Base-by-base conservation (phyloP, 2,888 invertebrate species). In the Phaedon cochleariae region DNA sequence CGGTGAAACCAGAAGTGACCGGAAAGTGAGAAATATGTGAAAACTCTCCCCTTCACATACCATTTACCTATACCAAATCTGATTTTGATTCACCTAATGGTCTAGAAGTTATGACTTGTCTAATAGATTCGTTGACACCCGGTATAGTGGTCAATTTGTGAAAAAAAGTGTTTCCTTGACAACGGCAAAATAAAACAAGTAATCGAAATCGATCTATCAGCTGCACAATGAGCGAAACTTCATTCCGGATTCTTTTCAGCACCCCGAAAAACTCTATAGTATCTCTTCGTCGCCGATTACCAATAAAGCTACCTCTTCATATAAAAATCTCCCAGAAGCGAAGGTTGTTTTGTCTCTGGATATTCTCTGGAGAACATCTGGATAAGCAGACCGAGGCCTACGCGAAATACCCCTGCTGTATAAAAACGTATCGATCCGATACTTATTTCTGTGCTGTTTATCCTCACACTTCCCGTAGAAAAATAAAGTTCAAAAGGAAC, bases 391-490 rank as follows among this genome's bases (percentile, higher is more conserved):
- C 48, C 62, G 22, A 58, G 48, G 57, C 58, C 58, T 59, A 62
- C 59, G 45, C 59, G 59, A 46, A 53, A 55, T 58, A 41, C 60
- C 52, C 57, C 29, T 49, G 51, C 60, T 49, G 52, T 58, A 65
- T 58, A 61, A 62, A 62, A 52, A 59, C 64, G 55, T 68, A 69
- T 69, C 64, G 69, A 72, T 70, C 67, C 70, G 62, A 34, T 52
- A 62, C 65, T 62, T 62, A 62, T 62, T 66, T 41, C 46, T 49
- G 31, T 59, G 41, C 55, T 55, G 55, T 55, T 55, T 55, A 55
- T 55, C 53, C 53, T 54, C 53, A 37, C 34, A 54, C 18, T 29
- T 18, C 37, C 41, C 21, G 15, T 15, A 15, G 41, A 1, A 41
- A 15, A 41, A 41, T 41, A 41, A 41, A 41, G 41, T 41, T 41